Evolutionary conservation across 2,888 invertebrate species (phyloP).

Genomic region (Autographa pulchrina): DNA sequence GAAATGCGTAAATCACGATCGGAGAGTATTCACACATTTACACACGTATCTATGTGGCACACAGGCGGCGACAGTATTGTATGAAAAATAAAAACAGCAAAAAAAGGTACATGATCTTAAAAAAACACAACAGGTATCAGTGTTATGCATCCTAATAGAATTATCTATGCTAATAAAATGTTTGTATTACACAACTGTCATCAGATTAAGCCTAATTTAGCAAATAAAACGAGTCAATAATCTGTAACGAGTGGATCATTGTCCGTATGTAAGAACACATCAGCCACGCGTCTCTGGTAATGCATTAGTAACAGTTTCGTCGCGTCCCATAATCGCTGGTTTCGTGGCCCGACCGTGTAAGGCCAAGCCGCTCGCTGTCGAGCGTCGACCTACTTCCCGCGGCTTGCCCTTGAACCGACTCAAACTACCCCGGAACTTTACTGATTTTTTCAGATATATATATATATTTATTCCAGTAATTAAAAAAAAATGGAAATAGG

Average conservation of each 20-base stretch:
- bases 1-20: too few relatives aligned
- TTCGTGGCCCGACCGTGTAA: conserved; percentile 41
- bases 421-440: conserved; percentile 51
- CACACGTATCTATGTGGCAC: too few relatives aligned
- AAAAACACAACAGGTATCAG: neutral
- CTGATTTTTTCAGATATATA: neutral
- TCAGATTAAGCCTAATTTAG: conserved; percentile 3
- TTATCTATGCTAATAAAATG: neutral
- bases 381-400: conserved; percentile 53
- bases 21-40: too few relatives aligned
- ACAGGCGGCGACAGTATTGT: too few relatives aligned
- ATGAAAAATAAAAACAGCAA: neutral
- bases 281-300: conserved; percentile 22
- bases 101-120: neutral
- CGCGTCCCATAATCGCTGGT: conserved; percentile 30
- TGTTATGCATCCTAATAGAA: neutral
- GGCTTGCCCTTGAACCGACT: conserved; percentile 64
- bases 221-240: conserved; percentile 23
- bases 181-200: conserved; percentile 21
- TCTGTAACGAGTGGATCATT: conserved; percentile 22
- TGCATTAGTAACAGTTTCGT: conserved; percentile 36
- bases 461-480: too few relatives aligned
- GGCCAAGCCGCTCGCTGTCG: conserved; percentile 34
- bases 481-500: too few relatives aligned
- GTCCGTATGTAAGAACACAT: conserved; percentile 20